Evolutionary conservation across 1,140 invertebrate species (phyloP).

Genomic region (Muscidifurax raptorellus): DNA sequence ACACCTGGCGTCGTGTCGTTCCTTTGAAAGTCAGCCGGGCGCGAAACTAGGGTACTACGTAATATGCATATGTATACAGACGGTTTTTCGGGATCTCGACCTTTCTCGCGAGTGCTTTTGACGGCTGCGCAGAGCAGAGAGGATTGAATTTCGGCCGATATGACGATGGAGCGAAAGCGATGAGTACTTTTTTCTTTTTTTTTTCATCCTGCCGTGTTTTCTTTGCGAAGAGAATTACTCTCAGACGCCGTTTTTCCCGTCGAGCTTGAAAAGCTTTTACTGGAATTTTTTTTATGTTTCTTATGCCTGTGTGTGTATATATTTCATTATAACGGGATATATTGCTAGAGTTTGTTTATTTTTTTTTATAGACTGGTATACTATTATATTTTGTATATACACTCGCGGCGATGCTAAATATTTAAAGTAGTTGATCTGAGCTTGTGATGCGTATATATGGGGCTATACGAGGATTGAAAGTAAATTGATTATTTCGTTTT

Average conservation of each 20-base stretch:
- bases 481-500: neutral
- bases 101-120: neutral
- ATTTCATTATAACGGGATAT: too few species aligned
- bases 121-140: neutral
- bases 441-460: too few species aligned
- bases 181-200: neutral
- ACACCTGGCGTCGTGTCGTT: too few species aligned
- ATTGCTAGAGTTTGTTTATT: neutral
- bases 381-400: too few species aligned
- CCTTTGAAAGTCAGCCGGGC: too few species aligned
- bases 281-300: neutral
- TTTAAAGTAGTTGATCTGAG: too few species aligned
- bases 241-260: too few species aligned
- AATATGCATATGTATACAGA: neutral
- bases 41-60: too few species aligned
- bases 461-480: neutral
- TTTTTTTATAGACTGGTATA: neutral
- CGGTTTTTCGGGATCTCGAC: neutral
- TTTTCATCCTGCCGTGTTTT: neutral
- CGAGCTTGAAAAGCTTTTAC: too few species aligned
- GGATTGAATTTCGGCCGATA: neutral
- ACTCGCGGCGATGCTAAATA: too few species aligned
- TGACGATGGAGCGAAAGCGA: neutral
- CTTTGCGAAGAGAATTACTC: neutral
- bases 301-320: too few species aligned